Evolutionary conservation across 2,888 invertebrate genomes (phyloP), one percentile per base, ranked within the genome.

Genomic region (Sarcophaga subvicina): DNA sequence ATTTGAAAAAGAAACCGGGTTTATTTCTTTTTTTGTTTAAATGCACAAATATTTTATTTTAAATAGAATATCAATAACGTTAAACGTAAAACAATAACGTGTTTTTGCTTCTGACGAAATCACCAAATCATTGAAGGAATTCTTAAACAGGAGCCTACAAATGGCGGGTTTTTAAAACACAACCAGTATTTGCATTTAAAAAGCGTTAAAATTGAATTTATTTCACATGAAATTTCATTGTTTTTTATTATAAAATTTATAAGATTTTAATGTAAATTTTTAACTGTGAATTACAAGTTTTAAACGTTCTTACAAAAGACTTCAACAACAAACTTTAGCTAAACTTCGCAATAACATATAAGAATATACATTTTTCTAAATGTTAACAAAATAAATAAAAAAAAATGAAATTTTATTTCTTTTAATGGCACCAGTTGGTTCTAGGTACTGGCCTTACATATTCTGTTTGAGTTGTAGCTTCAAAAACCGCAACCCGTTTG

Each of bases 121-220:
- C 45, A 54, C 54, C 0, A 37, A 37, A 37, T 37, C 37, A 25
- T 49, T 67, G n/a, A 67, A 70, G 54, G 63, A 62, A 71, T 63
- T 79, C 27, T 20, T 17, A 79, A 79, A 79, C 70, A 70, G 70
- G 49, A 79, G 79, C 70, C 60, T 71, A 11, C 20, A 47, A 70
- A 63, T 27, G 45, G 54, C 20, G 54, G 49, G 47, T 60, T 25
- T n/a, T 69, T 25, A 17, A 17, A 47, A 49, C 14, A 4, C 49
- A 62, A 69, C 47, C 47, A 25, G n/a, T 45, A 47, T 69, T 47
- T 25, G 60, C 27, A 25, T 6, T 49, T 70, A 17, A 25, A 25
- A 25, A 62, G 4, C 6, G 6, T 54, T 63, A 3, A 66, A 14
- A 59, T 54, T 54, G 17, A 54, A 54, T 49, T 66, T 4, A 45